A percentile compares a stretch with the other conserved stretches of the same genome.
Conservation (phyloP, 2,797 vertebrate genomes). For the Psittacula derbiana region DNA sequence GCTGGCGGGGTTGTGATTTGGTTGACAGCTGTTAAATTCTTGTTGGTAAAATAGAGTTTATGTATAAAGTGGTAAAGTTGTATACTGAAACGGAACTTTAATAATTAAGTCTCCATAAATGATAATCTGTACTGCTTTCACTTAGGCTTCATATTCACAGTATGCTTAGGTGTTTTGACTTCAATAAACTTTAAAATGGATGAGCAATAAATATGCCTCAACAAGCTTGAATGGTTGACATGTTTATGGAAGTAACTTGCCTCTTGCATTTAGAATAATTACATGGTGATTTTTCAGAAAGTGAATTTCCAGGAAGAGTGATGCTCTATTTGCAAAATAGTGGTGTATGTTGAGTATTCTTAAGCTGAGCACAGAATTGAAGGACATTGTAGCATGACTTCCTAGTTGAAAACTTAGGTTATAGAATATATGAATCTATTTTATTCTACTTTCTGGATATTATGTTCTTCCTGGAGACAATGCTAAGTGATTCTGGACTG, state of each 20-base stretch:
- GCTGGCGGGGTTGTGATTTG: fast-evolving
- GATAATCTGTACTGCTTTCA: background rate
- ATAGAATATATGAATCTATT: background rate
- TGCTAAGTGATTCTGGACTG: background rate
- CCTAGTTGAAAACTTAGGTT: background rate
- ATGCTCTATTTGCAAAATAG: background rate
- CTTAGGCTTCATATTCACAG: background rate
- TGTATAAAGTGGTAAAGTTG: background rate
- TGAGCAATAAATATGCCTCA: background rate
- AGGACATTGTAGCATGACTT: background rate
- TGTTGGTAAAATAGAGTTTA: background rate
- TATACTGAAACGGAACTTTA: background rate
- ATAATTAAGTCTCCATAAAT: background rate
- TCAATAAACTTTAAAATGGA: background rate
- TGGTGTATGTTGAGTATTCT: background rate
- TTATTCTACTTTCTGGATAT: background rate
- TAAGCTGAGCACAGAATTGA: background rate
- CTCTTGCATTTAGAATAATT: constrained; percentile 28
- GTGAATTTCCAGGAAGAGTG: background rate
- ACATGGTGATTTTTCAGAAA: constrained; percentile 8
- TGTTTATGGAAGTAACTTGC: background rate
- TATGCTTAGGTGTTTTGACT: background rate
- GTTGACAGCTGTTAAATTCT: background rate
- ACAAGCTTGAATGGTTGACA: background rate
- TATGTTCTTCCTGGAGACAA: background rate